Evolutionary conservation across 2,888 invertebrate genomes (phyloP).

Genomic region (Erebia epiphron): DNA sequence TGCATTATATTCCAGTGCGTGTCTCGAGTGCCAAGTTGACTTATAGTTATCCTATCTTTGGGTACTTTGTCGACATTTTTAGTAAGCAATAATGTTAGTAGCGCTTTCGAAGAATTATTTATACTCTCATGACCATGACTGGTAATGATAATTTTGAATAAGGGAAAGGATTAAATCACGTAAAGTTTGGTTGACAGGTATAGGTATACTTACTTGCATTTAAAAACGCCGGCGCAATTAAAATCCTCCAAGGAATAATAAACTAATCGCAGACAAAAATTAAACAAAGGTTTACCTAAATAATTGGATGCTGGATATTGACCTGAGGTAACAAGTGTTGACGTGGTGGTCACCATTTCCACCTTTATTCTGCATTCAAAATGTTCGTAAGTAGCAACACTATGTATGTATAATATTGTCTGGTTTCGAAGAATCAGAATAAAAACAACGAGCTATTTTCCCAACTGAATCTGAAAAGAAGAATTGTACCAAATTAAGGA

Average conservation of each 20-base stretch:
- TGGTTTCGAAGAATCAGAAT: not conserved
- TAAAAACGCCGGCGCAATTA: too few species aligned
- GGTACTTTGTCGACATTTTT: slow-evolving; percentile 21
- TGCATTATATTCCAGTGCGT: slow-evolving; percentile 63
- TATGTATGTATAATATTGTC: not conserved
- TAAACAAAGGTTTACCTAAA: too few species aligned
- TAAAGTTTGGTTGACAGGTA: too few species aligned
- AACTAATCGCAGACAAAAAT: too few species aligned
- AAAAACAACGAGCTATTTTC: not conserved
- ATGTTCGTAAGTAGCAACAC: too few species aligned
- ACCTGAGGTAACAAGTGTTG: too few species aligned
- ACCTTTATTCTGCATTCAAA: too few species aligned
- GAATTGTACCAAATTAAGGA: not conserved
- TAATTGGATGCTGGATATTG: too few species aligned
- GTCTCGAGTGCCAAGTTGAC: slow-evolving; percentile 16
- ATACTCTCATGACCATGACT: not conserved
- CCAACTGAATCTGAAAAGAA: not conserved
- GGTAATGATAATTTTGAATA: not conserved
- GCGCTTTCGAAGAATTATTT: not conserved
- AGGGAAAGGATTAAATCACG: not conserved
- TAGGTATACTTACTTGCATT: too few species aligned
- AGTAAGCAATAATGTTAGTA: not conserved
- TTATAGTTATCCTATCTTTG: slow-evolving; percentile 20
- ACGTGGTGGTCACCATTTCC: too few species aligned
- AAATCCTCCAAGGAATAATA: too few species aligned